phyloP scores from a whole-genome alignment of 2,888 invertebrate species.

The Aspidiotus rigidus region DNA sequence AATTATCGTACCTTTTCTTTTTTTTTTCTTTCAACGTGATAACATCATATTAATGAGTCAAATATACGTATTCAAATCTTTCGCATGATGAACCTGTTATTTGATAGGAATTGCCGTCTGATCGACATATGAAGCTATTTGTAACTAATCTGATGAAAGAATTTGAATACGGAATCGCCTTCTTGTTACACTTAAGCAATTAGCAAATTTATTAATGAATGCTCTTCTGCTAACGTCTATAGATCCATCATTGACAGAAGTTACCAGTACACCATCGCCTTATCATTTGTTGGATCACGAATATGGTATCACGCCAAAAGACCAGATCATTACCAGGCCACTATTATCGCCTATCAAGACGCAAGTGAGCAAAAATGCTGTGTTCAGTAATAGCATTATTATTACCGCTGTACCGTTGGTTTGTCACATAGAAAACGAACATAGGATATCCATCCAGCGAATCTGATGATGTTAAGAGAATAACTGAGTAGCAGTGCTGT shows the following conservation, averaged over 20 bases:
- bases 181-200: background rate
- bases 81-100: slow-evolving; percentile 6
- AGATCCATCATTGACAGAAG: slow-evolving; percentile 9
- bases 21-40: no score
- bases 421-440: background rate
- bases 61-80: no score
- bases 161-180: background rate
- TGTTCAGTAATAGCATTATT: slow-evolving; percentile 1
- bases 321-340: slow-evolving; percentile 52
- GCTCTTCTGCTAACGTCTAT: background rate
- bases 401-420: background rate
- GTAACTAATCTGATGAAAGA: background rate
- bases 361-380: slow-evolving; percentile 38
- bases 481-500: no score
- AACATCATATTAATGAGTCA: no score
- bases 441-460: slow-evolving; percentile 3
- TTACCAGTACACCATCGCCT: slow-evolving; percentile 47
- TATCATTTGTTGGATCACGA: slow-evolving; percentile 78
- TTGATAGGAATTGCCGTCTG: slow-evolving; percentile 16
- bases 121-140: slow-evolving; percentile 7
- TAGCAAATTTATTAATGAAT: no score
- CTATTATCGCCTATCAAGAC: slow-evolving; percentile 38
- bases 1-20: no score
- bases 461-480: background rate
- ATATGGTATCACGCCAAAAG: slow-evolving; percentile 72